Percentiles rank a stretch among this genome's conserved stretches.
Evolutionary conservation across 92 coral and sea anemone species (phyloP).

Genomic region (Montipora capitata): DNA sequence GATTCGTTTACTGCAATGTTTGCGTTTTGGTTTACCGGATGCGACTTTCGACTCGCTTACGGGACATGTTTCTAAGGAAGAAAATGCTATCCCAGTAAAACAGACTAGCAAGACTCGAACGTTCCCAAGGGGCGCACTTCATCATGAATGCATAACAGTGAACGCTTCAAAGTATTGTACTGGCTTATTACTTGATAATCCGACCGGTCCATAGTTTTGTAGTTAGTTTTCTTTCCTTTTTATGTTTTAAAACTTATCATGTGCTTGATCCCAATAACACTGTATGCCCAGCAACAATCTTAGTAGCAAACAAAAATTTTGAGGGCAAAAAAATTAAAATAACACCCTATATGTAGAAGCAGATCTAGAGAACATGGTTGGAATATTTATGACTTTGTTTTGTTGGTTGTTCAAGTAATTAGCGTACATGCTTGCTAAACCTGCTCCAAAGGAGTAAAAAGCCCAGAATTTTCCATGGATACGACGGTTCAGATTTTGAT

Average conservation of each 20-base stretch:
- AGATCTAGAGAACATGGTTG: slow-evolving; percentile 5
- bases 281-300: slow-evolving; percentile 4
- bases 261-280: too few species aligned
- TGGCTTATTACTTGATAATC: too few species aligned
- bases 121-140: slow-evolving; percentile 8
- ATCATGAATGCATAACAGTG: slow-evolving; percentile 11
- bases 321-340: not conserved
- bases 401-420: slow-evolving; percentile 7
- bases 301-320: not conserved
- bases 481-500: slow-evolving; percentile 5
- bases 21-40: too few species aligned
- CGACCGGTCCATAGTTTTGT: too few species aligned
- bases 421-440: slow-evolving; percentile 9
- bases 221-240: slow-evolving; percentile 4
- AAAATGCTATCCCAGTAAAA: not conserved
- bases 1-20: too few species aligned
- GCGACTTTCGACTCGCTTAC: too few species aligned
- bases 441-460: slow-evolving; percentile 1
- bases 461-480: slow-evolving; percentile 5
- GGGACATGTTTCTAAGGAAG: too few species aligned
- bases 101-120: slow-evolving; percentile 6
- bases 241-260: slow-evolving; percentile 1
- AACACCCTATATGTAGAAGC: slow-evolving; percentile 9
- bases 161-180: slow-evolving; percentile 4
- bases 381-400: slow-evolving; percentile 7